These are phyloP conservation scores for Melanotus villosus DNA, from an alignment of 2,888 invertebrate species.

Conservation along the genomic window DNA sequence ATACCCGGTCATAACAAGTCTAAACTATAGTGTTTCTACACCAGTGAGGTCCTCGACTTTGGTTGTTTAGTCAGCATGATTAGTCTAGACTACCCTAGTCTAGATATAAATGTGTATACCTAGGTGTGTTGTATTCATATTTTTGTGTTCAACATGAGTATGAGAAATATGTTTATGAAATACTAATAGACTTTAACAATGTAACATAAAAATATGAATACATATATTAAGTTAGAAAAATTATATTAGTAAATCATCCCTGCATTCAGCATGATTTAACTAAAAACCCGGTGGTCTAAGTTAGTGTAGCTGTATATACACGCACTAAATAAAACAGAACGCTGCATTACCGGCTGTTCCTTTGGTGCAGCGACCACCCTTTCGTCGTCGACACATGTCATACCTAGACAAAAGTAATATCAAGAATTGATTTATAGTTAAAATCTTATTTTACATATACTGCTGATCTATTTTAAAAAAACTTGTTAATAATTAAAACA, in stretches of 20 bases:
- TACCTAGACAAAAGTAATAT: slow-evolving; percentile 77
- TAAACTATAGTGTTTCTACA: slow-evolving; percentile 42
- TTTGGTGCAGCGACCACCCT: slow-evolving; percentile 97
- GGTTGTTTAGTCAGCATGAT: slow-evolving; percentile 37
- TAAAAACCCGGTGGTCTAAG: slow-evolving; percentile 38
- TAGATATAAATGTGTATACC: slow-evolving; percentile 39
- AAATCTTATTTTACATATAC: neutral
- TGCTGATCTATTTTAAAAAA: neutral
- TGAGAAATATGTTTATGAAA: neutral
- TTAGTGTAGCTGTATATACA: slow-evolving; percentile 50
- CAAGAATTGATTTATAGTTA: slow-evolving; percentile 5
- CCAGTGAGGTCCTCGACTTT: slow-evolving; percentile 23
- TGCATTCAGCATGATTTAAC: slow-evolving; percentile 36
- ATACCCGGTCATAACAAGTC: slow-evolving; percentile 58
- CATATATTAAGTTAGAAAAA: slow-evolving; percentile 40
- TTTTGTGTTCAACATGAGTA: neutral
- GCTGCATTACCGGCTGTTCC: slow-evolving; percentile 92
- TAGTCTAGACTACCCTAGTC: slow-evolving; percentile 41
- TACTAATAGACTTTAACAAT: neutral
- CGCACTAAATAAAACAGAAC: slow-evolving; percentile 43
- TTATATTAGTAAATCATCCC: slow-evolving; percentile 39
- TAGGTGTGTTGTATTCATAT: slow-evolving; percentile 13
- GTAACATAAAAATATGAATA: slow-evolving; percentile 28
- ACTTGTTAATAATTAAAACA: too few relatives aligned
- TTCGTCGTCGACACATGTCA: slow-evolving; percentile 97